These are phyloP conservation scores for Protodeltote pygarga DNA, from an alignment of 2,888 invertebrate genomes.

Conservation along the genomic window DNA sequence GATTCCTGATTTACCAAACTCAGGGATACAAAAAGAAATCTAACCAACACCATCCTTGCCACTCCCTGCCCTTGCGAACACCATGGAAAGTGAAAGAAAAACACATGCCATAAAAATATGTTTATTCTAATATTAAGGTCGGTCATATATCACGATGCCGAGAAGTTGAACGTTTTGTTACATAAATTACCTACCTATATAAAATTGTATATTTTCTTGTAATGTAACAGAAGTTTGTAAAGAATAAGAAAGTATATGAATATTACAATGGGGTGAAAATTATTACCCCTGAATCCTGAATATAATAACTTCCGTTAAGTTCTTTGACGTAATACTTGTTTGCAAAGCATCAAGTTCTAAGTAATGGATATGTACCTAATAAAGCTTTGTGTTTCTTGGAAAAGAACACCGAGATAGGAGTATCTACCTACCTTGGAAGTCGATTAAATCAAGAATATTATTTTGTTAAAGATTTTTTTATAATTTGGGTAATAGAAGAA, in stretches of 20 bases:
- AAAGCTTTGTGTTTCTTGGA: too few relatives aligned
- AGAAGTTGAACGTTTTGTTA: slow-evolving; percentile 35
- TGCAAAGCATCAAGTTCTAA: too few relatives aligned
- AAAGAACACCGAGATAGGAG: too few relatives aligned
- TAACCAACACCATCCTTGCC: too few relatives aligned
- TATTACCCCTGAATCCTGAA: background rate
- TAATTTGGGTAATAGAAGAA: too few relatives aligned
- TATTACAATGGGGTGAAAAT: background rate
- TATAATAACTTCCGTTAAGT: background rate
- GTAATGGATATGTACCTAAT: too few relatives aligned
- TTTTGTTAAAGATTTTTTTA: too few relatives aligned
- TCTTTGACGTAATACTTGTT: too few relatives aligned
- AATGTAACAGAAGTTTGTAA: slow-evolving; percentile 13
- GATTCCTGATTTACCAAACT: too few relatives aligned
- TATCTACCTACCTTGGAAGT: too few relatives aligned
- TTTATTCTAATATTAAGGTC: slow-evolving; percentile 22
- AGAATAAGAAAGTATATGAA: slow-evolving; percentile 2
- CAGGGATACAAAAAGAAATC: too few relatives aligned
- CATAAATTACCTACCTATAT: slow-evolving; percentile 49
- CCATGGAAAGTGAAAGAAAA: slow-evolving; percentile 6
- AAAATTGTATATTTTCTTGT: slow-evolving; percentile 29
- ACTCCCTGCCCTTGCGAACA: background rate
- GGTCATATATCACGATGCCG: slow-evolving; percentile 19
- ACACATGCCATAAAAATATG: slow-evolving; percentile 16
- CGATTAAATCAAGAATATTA: too few relatives aligned